These are phyloP conservation scores for Lepidocolaptes lacrymiger DNA, from an alignment of 2,797 vertebrate genomes.

Conservation along the genomic window DNA sequence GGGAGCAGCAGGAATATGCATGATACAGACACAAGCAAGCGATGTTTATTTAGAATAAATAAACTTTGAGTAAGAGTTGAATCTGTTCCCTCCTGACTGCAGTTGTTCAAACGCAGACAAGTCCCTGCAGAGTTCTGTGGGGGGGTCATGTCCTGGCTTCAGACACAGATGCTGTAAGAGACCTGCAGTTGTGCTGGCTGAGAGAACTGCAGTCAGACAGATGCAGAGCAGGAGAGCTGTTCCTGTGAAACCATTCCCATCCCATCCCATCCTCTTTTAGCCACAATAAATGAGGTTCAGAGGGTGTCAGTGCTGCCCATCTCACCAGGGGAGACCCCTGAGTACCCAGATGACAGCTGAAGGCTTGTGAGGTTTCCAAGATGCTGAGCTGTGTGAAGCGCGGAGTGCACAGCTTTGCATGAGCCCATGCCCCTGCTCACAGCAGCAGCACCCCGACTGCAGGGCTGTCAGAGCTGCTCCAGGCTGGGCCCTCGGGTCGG, in stretches of 20 bases:
- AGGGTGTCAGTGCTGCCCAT: background rate
- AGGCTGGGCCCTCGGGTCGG: rapidly evolving
- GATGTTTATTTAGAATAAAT: constrained; percentile 41
- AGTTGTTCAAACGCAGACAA: background rate
- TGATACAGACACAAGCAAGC: constrained; percentile 11
- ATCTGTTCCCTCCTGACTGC: rapidly evolving
- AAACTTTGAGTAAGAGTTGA: background rate
- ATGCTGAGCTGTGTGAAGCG: rapidly evolving
- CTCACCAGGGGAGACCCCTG: background rate
- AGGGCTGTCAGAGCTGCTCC: background rate
- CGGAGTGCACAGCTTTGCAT: rapidly evolving
- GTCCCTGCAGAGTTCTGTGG: background rate
- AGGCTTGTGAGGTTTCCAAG: background rate
- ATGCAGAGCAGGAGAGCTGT: background rate
- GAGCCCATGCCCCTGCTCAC: background rate
- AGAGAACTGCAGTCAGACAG: background rate
- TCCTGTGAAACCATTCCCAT: background rate
- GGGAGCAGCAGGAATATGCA: constrained; percentile 11
- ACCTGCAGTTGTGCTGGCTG: rapidly evolving
- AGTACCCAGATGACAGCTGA: rapidly evolving
- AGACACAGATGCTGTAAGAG: background rate
- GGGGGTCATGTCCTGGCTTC: background rate
- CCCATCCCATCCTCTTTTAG: background rate
- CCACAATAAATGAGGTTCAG: rapidly evolving
- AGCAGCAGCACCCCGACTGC: background rate